Base-by-base conservation (phyloP, 64 coral and sea anemone genomes). In the Cladopsammia gracilis region DNA sequence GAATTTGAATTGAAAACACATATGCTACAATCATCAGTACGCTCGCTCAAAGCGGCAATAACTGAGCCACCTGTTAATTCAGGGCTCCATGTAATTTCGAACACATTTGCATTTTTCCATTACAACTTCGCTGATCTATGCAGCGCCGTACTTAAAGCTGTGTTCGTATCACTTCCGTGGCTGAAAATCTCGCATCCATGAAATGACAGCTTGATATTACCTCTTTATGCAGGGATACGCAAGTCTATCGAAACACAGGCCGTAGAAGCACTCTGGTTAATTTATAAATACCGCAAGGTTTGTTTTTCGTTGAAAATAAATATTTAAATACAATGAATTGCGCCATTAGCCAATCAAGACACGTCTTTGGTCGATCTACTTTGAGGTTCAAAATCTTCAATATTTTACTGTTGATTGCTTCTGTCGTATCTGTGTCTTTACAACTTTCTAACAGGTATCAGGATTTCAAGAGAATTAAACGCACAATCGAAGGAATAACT, bases 251-350 rank as follows among this genome's bases (percentile, higher is more conserved):
- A 4, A 34, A 18, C 15, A 84, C 16, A 14, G 22, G 46, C 18
- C 62, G 20, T 67, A 24, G 19, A 68, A 45, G 80, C 12, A 68
- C 58, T 64, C 18, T 84, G 20, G 80, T 84, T 68, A 84, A 84
- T 84, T 84, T 68, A 68, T 49, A 49, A 84, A 84, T 14, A 19
- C 80, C n/a, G 42, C 43, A 67, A 65, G n/a, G 80, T 45, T 84
- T 84, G 20, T 44, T 84, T 84, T 67, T 68, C 61, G 14, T 84
- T 68, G 43, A 67, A 84, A 84, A 84, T 84, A 26, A 84, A 84
- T 84, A 84, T 84, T 84, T 84, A 84, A 84, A 84, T 68, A 84
- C 80, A 84, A 23, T 67, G 42, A 15, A 67, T 34, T 26, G 46
- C 7, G 7, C 60, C 15, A 84, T 68, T 64, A 68, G 43, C 80